phyloP scores from a whole-genome alignment of 2,888 invertebrate species.

The Kryphioiulus occultus region DNA sequence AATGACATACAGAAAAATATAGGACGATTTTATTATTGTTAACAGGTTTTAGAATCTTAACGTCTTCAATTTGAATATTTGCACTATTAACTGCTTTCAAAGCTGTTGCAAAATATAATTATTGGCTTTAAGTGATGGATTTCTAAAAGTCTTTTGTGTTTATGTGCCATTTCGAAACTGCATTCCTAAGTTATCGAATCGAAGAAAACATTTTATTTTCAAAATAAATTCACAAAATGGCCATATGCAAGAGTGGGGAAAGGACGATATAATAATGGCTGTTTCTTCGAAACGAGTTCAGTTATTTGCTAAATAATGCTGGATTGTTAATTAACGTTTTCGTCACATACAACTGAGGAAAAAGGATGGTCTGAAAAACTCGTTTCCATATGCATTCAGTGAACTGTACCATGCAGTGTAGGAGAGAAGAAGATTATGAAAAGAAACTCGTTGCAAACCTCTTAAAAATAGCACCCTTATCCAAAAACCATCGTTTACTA shows the following conservation, averaged over 20 bases:
- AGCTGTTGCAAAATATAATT: not conserved
- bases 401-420: not conserved
- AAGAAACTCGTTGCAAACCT: not conserved
- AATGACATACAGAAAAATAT: too few species aligned
- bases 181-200: not conserved
- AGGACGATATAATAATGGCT: not conserved
- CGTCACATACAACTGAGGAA: not conserved
- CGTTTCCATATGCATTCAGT: not conserved
- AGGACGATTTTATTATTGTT: not conserved
- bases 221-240: not conserved
- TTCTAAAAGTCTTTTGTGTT: not conserved
- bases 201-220: not conserved
- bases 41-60: not conserved
- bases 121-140: not conserved
- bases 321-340: not conserved
- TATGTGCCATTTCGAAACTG: not conserved
- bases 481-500: not conserved
- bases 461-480: not conserved
- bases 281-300: not conserved
- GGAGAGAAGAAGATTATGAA: not conserved
- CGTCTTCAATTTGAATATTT: not conserved
- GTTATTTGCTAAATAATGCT: not conserved
- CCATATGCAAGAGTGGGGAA: not conserved
- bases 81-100: not conserved
- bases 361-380: not conserved